Base-by-base conservation (phyloP, 2,797 vertebrate species). In the Gorsachius magnificus region DNA sequence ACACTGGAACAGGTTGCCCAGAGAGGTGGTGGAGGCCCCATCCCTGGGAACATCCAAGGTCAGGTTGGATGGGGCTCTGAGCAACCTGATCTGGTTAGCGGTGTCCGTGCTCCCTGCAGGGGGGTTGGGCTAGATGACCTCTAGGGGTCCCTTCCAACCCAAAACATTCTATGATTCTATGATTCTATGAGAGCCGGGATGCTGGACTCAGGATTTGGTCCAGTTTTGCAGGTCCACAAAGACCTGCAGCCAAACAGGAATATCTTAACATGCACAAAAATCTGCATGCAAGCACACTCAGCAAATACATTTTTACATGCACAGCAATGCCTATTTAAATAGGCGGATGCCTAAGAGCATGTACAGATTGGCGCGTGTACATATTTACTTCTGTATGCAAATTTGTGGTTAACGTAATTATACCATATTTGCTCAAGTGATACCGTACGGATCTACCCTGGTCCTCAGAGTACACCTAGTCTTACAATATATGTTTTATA, bases 281-380 rank as follows among this genome's bases (percentile, higher is more conserved):
- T 11, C 31, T 3, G 1, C 6, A 3, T 14, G n/a, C 6, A 25
- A 56, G 20, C 21, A 19, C 2, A 4, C 7, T 19, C 11, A 1
- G 28, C 0, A 1, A 24, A 14, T 35, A 17, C 8, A 12, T 16
- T 50, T 29, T 36, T 9, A 31, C 26, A 6, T 1, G 29, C 21
- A 5, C 11, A 8, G 6, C 11, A 46, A 25, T 9, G 13, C 14
- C 21, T 20, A 10, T 85, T 75, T 41, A 11, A 20, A 45, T 13
- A 68, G 43, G 33, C 9, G 1, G 13, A 26, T 20, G 24, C 12
- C 13, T 12, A 20, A 70, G 31, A 53, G 24, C 24, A 51, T 6
- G 22, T 1, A 1, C 19, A 15, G 64, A 8, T 0, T 3, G 25
- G 7, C 48, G 19, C 10, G 6, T 11, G 58, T 20, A 17, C 13